A percentile compares a stretch with the other conserved stretches of the same genome.
phyloP scores from a whole-genome alignment of 2,888 invertebrate genomes.

The Xestoiulus laeticollis region DNA sequence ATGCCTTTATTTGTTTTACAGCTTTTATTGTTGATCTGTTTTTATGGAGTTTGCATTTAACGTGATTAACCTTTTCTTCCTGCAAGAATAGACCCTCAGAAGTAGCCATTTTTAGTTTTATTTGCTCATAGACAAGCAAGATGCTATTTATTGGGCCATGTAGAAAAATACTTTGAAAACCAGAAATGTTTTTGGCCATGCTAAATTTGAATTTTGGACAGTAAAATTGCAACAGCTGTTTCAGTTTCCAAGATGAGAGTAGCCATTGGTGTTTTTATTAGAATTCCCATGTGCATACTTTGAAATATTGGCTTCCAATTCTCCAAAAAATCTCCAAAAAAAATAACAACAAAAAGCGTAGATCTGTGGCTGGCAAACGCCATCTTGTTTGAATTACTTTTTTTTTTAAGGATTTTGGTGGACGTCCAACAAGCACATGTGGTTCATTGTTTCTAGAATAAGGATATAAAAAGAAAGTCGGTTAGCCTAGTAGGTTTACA shows the following conservation, averaged over 20 bases:
- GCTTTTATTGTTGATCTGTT: background rate
- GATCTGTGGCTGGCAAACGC: background rate
- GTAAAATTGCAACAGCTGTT: constrained; percentile 5
- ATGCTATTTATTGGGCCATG: background rate
- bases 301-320: background rate
- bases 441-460: constrained; percentile 3
- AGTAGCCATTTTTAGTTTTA: background rate
- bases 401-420: background rate
- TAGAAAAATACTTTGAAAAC: background rate
- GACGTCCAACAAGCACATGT: constrained; percentile 13
- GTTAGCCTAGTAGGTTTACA: background rate
- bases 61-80: background rate
- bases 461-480: background rate
- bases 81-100: background rate
- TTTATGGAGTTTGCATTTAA: background rate
- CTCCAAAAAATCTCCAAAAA: background rate
- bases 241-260: background rate
- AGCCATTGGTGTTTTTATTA: background rate
- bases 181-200: background rate
- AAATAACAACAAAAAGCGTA: background rate
- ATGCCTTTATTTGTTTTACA: constrained; percentile 14
- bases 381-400: background rate
- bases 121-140: background rate
- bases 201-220: constrained; percentile 16
- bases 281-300: background rate